Evolutionary conservation across 2,113 vertebrate genomes (phyloP).

Genomic region (Ailuropoda melanoleuca): DNA sequence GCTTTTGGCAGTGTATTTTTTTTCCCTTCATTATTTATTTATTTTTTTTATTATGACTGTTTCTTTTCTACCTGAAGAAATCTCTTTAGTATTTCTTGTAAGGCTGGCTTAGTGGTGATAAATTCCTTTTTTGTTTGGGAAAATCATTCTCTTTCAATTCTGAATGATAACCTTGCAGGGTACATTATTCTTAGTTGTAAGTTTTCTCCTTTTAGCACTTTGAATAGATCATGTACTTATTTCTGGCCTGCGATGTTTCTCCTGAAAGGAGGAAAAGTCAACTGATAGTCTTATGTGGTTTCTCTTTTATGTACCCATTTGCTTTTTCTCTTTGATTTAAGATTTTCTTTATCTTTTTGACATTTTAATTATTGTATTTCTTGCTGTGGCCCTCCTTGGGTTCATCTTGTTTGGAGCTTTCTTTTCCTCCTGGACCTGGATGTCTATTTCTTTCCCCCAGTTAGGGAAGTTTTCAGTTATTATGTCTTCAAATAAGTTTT

Average conservation of each 20-base stretch:
- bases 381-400: not conserved
- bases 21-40: not conserved
- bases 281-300: not conserved
- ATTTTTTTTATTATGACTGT: not conserved
- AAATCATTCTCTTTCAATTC: not conserved
- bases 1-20: not conserved
- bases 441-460: not conserved
- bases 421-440: not conserved
- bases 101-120: not conserved
- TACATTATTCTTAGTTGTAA: not conserved
- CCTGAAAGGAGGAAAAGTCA: not conserved
- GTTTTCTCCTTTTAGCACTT: not conserved
- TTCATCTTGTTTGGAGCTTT: not conserved
- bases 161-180: not conserved
- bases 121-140: not conserved
- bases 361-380: not conserved
- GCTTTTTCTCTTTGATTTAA: not conserved
- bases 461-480: not conserved
- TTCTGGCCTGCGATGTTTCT: not conserved
- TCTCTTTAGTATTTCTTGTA: not conserved
- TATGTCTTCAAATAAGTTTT: not conserved
- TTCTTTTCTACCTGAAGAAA: not conserved
- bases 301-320: not conserved
- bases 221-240: not conserved
- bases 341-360: not conserved